A percentile compares a stretch with the other conserved stretches of the same genome.
These are phyloP conservation scores for Oryzias curvinotus DNA, from an alignment of 2,113 vertebrate species.

Conservation along the genomic window DNA sequence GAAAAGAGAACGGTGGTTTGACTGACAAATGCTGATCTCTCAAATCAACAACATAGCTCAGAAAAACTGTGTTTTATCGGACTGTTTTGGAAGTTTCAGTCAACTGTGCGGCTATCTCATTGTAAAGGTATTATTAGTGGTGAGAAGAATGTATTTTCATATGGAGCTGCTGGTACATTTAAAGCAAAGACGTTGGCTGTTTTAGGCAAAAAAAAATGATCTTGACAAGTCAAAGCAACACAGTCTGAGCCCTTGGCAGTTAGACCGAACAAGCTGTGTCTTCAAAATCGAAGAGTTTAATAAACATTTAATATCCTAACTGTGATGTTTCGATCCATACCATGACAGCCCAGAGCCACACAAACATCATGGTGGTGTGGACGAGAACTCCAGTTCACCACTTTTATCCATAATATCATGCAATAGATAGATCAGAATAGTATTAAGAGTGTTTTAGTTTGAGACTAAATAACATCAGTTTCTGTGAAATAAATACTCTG, in stretches of 20 bases:
- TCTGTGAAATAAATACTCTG: neutral
- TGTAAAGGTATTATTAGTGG: conserved; percentile 37
- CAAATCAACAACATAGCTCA: conserved; percentile 10
- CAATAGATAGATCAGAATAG: neutral
- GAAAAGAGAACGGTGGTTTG: conserved; percentile 8
- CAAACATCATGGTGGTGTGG: neutral
- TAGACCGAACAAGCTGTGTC: conserved; percentile 3
- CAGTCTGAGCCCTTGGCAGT: neutral
- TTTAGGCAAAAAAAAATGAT: conserved; percentile 23
- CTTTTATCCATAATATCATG: neutral
- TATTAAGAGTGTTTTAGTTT: neutral
- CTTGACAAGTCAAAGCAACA: conserved; percentile 26
- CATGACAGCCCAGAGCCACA: neutral
- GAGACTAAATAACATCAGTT: neutral
- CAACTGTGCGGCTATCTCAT: conserved; percentile 27
- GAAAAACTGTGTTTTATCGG: conserved; percentile 15
- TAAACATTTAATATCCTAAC: conserved; percentile 10
- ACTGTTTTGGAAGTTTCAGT: conserved; percentile 23
- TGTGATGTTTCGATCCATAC: neutral
- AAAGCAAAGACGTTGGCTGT: conserved; percentile 38
- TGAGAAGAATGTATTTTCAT: conserved; percentile 38
- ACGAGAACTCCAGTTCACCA: neutral
- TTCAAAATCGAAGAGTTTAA: neutral
- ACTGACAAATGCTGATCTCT: conserved; percentile 9
- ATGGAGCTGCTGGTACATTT: conserved; percentile 38